These are phyloP conservation scores for Phrynocephalus vlangalii DNA, from an alignment of 2,797 vertebrate species.

Conservation along the genomic window DNA sequence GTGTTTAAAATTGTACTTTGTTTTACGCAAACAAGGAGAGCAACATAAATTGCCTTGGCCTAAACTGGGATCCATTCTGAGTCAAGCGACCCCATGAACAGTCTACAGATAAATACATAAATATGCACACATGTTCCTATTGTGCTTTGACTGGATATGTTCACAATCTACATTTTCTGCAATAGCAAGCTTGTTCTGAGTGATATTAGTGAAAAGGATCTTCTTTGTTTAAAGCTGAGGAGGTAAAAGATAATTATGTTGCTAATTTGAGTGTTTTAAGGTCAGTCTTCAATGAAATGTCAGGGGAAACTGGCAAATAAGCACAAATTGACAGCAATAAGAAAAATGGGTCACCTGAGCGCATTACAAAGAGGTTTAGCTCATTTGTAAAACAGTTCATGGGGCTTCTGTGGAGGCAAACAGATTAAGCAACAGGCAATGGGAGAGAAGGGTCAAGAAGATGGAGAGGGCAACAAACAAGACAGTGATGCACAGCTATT, in stretches of 20 bases:
- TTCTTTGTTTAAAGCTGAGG: conserved; percentile 14
- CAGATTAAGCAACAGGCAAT: conserved; percentile 14
- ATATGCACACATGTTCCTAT: neutral
- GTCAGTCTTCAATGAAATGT: conserved; percentile 2
- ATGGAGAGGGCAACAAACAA: conserved; percentile 33
- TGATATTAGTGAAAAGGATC: neutral
- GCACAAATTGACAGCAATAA: neutral
- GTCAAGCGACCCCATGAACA: too few relatives aligned
- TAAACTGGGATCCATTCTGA: too few relatives aligned
- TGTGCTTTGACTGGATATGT: neutral
- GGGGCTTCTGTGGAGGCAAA: neutral
- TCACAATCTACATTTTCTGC: neutral
- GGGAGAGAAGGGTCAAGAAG: neutral
- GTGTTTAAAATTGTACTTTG: too few relatives aligned
- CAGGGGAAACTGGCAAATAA: neutral
- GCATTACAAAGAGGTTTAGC: neutral
- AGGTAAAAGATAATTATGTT: neutral
- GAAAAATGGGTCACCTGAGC: neutral
- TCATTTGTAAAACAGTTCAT: conserved; percentile 8
- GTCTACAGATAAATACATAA: too few relatives aligned
- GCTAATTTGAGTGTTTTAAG: neutral
- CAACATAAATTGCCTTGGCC: too few relatives aligned
- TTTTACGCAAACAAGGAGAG: too few relatives aligned
- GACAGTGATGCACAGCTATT: neutral
- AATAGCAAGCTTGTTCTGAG: neutral